A percentile compares a stretch with the other conserved stretches of the same genome.
Evolutionary conservation across 2,113 vertebrate genomes (phyloP).

Genomic region (Platycercus adscitus): DNA sequence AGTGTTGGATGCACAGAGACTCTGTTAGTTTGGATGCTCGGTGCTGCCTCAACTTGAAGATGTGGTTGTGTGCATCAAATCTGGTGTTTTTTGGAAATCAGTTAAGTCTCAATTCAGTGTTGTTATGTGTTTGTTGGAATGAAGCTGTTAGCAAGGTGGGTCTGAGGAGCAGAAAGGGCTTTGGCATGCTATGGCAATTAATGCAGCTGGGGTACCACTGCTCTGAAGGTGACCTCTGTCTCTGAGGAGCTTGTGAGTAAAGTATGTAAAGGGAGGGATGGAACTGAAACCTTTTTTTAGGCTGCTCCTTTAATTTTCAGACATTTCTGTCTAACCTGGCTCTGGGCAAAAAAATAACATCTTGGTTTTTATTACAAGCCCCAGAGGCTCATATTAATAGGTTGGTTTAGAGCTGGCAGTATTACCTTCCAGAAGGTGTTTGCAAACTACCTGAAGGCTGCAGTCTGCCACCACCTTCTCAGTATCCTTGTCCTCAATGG

Average conservation of each 20-base stretch:
- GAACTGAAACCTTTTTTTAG: slow-evolving; percentile 7
- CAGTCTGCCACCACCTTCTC: background rate
- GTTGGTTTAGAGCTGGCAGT: slow-evolving; percentile 39
- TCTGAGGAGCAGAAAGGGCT: background rate
- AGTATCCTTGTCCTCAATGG: background rate
- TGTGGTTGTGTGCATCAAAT: accelerated
- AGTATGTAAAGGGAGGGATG: background rate
- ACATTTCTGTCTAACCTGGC: background rate
- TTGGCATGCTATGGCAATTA: background rate
- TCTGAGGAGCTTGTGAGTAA: background rate
- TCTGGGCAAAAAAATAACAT: background rate
- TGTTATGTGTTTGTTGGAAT: background rate
- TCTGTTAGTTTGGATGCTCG: background rate
- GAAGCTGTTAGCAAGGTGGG: background rate
- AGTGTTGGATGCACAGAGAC: background rate
- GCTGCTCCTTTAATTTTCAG: slow-evolving; percentile 64
- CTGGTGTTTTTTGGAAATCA: background rate
- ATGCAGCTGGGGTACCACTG: background rate
- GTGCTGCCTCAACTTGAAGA: background rate
- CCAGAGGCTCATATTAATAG: slow-evolving; percentile 44
- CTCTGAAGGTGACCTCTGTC: background rate
- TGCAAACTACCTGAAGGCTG: background rate
- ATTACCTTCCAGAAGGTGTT: background rate
- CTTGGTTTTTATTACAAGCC: slow-evolving; percentile 46
- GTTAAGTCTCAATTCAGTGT: background rate